Conservation (phyloP, 2,797 vertebrate genomes). For the Semotilus atromaculatus region DNA sequence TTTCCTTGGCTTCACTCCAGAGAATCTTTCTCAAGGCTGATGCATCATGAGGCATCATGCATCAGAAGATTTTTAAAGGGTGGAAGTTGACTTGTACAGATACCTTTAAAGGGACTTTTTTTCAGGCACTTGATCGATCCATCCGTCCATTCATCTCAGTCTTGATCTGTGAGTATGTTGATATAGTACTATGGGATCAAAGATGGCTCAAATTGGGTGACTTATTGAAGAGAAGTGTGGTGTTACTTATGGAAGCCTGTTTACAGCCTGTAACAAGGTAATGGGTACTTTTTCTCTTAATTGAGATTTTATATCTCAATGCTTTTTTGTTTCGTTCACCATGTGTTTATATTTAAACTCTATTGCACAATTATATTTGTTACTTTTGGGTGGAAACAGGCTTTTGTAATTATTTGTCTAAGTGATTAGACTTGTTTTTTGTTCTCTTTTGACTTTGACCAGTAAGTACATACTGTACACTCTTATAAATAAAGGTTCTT, state of each 20-base stretch:
- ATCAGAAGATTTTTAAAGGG: not conserved
- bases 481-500: too few relatives aligned
- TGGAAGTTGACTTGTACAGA: not conserved
- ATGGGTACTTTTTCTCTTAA: not conserved
- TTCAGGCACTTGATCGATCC: not conserved
- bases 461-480: too few relatives aligned
- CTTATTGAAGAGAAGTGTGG: not conserved
- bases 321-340: not conserved
- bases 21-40: not conserved
- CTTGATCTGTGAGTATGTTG: not conserved
- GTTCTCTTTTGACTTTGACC: not conserved
- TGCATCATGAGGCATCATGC: not conserved
- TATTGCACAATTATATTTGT: not conserved
- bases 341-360: not conserved
- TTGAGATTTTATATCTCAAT: not conserved
- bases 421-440: not conserved
- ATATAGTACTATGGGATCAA: not conserved
- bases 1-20: constrained; percentile 9
- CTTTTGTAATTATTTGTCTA: not conserved
- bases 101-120: not conserved
- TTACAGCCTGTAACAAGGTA: not conserved
- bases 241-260: not conserved
- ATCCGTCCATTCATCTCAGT: too few relatives aligned
- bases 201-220: not conserved
- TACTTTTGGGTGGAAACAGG: not conserved